These are phyloP conservation scores for Ceyx erithaca DNA, from an alignment of 2,797 vertebrate genomes.

Conservation along the genomic window DNA sequence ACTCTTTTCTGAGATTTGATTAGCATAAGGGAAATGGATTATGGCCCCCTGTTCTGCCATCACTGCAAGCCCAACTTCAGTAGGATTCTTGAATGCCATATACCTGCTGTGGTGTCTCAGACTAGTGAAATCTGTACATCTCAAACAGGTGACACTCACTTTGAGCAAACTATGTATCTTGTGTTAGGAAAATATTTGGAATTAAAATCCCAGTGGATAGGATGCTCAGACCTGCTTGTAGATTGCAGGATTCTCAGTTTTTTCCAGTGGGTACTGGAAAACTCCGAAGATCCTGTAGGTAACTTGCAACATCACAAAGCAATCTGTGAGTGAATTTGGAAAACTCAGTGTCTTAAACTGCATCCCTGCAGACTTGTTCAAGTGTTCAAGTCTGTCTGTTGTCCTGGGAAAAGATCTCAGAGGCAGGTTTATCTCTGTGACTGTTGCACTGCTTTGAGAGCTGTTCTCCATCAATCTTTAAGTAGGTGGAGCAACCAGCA, in stretches of 20 bases:
- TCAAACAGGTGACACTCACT: neutral
- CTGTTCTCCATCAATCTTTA: neutral
- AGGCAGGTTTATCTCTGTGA: neutral
- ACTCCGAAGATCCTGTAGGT: neutral
- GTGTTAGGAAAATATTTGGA: neutral
- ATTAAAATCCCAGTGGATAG: neutral
- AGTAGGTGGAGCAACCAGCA: neutral
- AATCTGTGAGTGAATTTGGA: neutral
- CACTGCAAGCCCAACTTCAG: neutral
- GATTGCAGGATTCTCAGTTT: neutral
- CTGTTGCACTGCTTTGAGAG: neutral
- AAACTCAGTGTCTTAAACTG: neutral
- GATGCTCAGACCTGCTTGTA: neutral
- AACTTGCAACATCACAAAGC: neutral
- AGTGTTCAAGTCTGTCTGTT: neutral
- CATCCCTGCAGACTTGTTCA: neutral
- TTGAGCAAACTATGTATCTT: neutral
- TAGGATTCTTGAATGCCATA: neutral
- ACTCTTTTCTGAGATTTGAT: neutral
- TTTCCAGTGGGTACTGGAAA: neutral
- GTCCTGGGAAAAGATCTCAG: neutral
- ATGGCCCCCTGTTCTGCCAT: neutral
- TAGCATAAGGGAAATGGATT: neutral
- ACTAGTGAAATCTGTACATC: neutral
- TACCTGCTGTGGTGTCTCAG: neutral